Conservation (phyloP, 2,113 vertebrate genomes). For the Solea senegalensis region DNA sequence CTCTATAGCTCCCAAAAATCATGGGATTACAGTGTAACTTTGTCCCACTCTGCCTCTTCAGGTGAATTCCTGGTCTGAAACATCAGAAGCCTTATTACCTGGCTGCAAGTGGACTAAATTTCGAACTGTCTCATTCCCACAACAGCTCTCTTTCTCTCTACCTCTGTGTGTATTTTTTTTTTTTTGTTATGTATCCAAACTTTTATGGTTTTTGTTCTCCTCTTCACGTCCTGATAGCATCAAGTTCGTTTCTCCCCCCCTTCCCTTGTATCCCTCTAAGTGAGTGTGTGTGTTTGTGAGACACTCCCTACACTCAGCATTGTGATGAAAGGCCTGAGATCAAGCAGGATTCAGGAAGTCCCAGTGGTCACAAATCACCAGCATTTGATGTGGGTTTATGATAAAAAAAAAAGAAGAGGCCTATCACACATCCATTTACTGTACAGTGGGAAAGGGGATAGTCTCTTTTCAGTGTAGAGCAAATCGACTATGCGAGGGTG, state of each 20-base stretch:
- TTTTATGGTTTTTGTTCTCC: too few relatives aligned
- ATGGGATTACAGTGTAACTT: conserved; percentile 8
- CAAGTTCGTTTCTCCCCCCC: too few relatives aligned
- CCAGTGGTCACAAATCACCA: conserved; percentile 38
- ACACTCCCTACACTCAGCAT: not conserved
- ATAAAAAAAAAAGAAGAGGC: conserved; percentile 19
- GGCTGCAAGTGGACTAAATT: conserved; percentile 13
- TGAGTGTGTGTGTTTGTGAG: not conserved
- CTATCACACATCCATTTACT: not conserved
- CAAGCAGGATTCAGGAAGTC: conserved; percentile 12
- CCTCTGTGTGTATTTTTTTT: not conserved
- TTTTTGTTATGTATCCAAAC: too few relatives aligned
- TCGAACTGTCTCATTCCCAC: conserved; percentile 24
- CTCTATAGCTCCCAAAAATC: conserved; percentile 58
- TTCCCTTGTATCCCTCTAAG: too few relatives aligned
- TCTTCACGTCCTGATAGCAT: too few relatives aligned
- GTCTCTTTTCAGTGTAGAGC: too few relatives aligned
- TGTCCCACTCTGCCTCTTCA: not conserved
- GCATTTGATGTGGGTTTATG: conserved; percentile 43
- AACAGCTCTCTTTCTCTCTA: not conserved
- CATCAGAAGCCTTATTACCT: conserved; percentile 19
- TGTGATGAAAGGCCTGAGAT: conserved; percentile 35
- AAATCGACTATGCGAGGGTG: too few relatives aligned
- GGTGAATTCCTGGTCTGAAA: conserved; percentile 31
- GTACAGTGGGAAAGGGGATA: too few relatives aligned